Conservation (phyloP, 2,888 invertebrate genomes). For the Watsonalla binaria region DNA sequence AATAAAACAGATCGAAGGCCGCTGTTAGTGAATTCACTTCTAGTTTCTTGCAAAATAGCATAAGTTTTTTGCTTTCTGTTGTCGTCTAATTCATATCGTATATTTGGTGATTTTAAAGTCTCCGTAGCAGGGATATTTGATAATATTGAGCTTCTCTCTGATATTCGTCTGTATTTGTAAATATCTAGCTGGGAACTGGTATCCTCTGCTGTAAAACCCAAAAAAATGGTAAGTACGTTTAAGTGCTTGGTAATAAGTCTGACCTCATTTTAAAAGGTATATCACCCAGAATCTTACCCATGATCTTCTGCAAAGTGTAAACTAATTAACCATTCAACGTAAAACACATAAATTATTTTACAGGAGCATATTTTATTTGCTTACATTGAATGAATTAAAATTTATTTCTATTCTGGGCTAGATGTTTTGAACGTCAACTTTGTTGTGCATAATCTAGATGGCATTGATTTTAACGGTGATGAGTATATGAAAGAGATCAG, state of each 20-base stretch:
- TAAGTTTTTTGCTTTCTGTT: constrained; percentile 50
- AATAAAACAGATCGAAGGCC: constrained; percentile 52
- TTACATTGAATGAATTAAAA: neutral
- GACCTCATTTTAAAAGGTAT: too few species aligned
- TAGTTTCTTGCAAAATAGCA: constrained; percentile 59
- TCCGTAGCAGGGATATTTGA: constrained; percentile 16
- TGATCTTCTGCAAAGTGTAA: too few species aligned
- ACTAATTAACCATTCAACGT: too few species aligned
- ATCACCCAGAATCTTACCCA: too few species aligned
- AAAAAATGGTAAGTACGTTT: neutral
- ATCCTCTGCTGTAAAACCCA: constrained; percentile 20
- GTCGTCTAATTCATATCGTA: constrained; percentile 37
- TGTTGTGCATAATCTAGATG: constrained; percentile 23
- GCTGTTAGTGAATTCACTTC: constrained; percentile 53
- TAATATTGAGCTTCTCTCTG: constrained; percentile 34
- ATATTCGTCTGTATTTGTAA: constrained; percentile 49
- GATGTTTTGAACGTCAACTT: constrained; percentile 14
- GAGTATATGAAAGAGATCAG: constrained; percentile 4
- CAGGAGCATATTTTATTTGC: too few species aligned
- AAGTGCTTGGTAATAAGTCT: neutral
- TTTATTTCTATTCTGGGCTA: constrained; percentile 19
- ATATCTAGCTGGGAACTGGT: constrained; percentile 34
- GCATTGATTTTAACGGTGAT: constrained; percentile 13
- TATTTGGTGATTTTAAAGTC: constrained; percentile 21
- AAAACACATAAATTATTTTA: too few species aligned